Base-by-base conservation (phyloP, 2,888 invertebrate genomes). In the Dryadula phaetusa region DNA sequence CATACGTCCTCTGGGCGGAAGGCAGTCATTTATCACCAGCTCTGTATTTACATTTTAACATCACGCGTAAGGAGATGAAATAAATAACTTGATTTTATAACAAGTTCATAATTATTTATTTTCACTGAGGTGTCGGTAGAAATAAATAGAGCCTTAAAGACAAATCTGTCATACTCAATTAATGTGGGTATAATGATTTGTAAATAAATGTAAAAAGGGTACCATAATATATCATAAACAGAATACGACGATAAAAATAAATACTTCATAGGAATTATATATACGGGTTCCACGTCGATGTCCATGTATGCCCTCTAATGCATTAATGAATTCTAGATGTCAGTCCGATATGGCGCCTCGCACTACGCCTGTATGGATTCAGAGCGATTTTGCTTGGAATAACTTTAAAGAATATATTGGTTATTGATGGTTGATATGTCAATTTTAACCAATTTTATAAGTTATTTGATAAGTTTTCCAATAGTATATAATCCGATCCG, bases 341-440 rank as follows among this genome's bases (percentile, higher is more conserved):
- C 3, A 25, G 56, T 22, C 25, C 14, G 54, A 56, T 56, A 54
- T 20, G 54, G 37, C 54, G 20, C 37, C 54, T 56, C 54, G 20
- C 32, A 16, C 14, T 16, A 7, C 37, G 37, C 34, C 18, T 34
- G 34, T 18, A 20, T 40, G 14, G 37, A 20, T 12, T 14, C 14
- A 20, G 20, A 20, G 20, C 10, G 0, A 25, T 49, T 49, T 42
- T 10, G 22, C 25, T 53, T 16, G 28, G 8, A 32, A 32, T 32
- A 16, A 32, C 10, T 32, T n/a, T 32, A 6, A 32, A 32, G 18
- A 32, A 14, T 16, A n/a, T n/a, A n/a, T n/a, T n/a, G n/a, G n/a
- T n/a, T n/a, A 52, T 16, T 32, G 16, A 16, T 25, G n/a, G 16
- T 52, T 22, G 46, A 46, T 46, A 46, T 46, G 46, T 46, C 46